Base-by-base conservation (phyloP, 2,888 invertebrate genomes). In the Junonia oenone region DNA sequence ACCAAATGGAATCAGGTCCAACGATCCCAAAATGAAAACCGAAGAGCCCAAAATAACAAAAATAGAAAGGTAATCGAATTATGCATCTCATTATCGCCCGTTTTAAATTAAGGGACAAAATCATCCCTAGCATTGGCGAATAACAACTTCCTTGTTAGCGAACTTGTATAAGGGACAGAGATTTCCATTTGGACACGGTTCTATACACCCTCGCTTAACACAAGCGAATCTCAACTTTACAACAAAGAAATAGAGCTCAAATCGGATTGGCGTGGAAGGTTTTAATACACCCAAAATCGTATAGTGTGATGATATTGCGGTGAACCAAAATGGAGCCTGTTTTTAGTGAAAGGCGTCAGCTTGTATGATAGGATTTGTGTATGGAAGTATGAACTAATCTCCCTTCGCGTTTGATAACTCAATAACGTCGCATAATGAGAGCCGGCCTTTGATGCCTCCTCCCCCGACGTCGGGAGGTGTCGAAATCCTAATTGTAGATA, bases 321-420 rank as follows among this genome's bases (percentile, higher is more conserved):
- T 85, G 75, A 76, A 81, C 88, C 88, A 76, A 87, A 88, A 84
- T 83, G 79, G 76, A 83, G 83, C 80, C 82, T 82, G 86, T 87
- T 85, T 83, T 80, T 76, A 78, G 83, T 75, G 77, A 78, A 79
- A 90, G 87, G 91, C 91, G 91, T 90, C 90, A 89, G 90, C 83
- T 84, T 90, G 90, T 86, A 75, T 91, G 90, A 91, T 90, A 83
- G 85, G 91, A 91, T 90, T 89, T 84, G 84, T 79, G 80, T 85
- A 87, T 89, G 87, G 87, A 86, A 89, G 88, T 88, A 87, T 89
- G 88, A 84, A 88, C 88, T 89, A 87, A 90, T 88, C 89, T 83
- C 83, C 85, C 88, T 81, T 76, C 76, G 75, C 72, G 72, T 73
- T 77, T 84, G 88, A 90, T 91, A 90, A 90, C 87, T 90, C 90